phyloP scores from a whole-genome alignment of 2,888 invertebrate species.

The Clistopyga incitator region DNA sequence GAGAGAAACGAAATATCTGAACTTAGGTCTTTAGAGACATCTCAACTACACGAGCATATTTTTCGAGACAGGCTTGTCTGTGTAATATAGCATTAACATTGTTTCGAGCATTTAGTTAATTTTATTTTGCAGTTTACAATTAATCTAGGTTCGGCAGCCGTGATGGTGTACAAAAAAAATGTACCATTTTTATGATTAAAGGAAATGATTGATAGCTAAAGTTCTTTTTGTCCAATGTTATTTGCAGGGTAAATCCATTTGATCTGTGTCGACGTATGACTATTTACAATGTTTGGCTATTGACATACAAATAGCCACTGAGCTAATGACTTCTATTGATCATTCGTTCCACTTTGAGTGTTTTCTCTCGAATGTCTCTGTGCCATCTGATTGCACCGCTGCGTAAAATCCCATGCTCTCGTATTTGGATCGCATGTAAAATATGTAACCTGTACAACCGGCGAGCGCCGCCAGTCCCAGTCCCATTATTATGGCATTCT shows the following conservation, averaged over 20 bases:
- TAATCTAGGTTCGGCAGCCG: background rate
- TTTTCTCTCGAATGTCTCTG: slow-evolving; percentile 90
- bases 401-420: slow-evolving; percentile 92
- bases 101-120: background rate
- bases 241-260: no score
- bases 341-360: slow-evolving; percentile 90
- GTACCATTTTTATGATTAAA: background rate
- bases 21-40: slow-evolving; percentile 21
- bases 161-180: background rate
- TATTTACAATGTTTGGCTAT: slow-evolving; percentile 12
- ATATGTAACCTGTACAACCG: slow-evolving; percentile 91
- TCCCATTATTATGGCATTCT: slow-evolving; percentile 95
- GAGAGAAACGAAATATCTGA: background rate
- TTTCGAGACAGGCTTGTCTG: background rate
- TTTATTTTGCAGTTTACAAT: slow-evolving; percentile 23
- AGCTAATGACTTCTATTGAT: slow-evolving; percentile 18
- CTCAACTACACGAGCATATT: slow-evolving; percentile 48
- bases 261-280: no score
- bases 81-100: slow-evolving; percentile 15
- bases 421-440: slow-evolving; percentile 93
- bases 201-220: background rate
- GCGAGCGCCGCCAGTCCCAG: slow-evolving; percentile 91
- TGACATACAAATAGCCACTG: slow-evolving; percentile 41
- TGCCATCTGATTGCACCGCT: slow-evolving; percentile 91
- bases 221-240: background rate